Conservation (phyloP, 2,888 invertebrate genomes). For the Lasioglossum villosulum region DNA sequence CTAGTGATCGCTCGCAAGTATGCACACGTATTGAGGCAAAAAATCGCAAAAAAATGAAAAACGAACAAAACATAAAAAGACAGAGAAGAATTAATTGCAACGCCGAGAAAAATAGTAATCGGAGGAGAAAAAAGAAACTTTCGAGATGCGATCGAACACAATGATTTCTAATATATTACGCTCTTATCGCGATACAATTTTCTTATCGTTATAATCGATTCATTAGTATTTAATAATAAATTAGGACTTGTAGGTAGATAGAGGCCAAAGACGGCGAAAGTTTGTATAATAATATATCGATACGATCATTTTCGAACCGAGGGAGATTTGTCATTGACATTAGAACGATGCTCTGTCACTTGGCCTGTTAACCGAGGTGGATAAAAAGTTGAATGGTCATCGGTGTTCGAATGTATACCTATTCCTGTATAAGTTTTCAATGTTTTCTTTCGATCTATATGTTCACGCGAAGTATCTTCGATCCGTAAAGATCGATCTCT, state of each 20-base stretch:
- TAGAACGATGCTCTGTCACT: slow-evolving; percentile 24
- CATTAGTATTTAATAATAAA: slow-evolving; percentile 66
- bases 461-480: neutral
- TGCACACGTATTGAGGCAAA: slow-evolving; percentile 43
- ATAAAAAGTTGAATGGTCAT: neutral
- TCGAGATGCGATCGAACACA: slow-evolving; percentile 61
- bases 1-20: slow-evolving; percentile 23
- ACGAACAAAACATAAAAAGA: neutral
- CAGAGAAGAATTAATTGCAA: slow-evolving; percentile 7
- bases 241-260: slow-evolving; percentile 75
- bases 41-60: neutral
- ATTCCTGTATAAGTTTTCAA: neutral
- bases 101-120: neutral
- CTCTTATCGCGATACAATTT: slow-evolving; percentile 53
- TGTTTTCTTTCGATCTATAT: neutral
- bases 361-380: neutral
- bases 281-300: slow-evolving; percentile 66
- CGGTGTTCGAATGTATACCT: neutral
- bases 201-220: slow-evolving; percentile 70
- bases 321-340: slow-evolving; percentile 60
- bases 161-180: slow-evolving; percentile 59
- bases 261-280: slow-evolving; percentile 54
- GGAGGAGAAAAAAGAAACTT: neutral
- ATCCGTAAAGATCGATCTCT: neutral
- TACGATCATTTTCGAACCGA: slow-evolving; percentile 64